Base-by-base conservation (phyloP, 2,797 vertebrate genomes). In the Manis crassicaudata region DNA sequence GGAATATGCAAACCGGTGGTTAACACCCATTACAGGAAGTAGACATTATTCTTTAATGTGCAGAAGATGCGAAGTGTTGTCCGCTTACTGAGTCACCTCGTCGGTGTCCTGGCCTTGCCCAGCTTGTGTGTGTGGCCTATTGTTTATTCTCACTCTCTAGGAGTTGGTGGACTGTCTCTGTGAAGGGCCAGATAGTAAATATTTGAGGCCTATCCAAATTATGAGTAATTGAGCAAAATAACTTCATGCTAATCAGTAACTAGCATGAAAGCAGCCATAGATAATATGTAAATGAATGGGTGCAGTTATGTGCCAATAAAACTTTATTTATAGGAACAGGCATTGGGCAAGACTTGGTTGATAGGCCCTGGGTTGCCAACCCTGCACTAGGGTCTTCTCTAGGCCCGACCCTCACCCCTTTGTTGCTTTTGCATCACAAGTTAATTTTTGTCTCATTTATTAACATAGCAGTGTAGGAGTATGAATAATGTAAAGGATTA, bases 211-310 rank as follows among this genome's bases (percentile, higher is more conserved):
- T 37, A 75, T n/a, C 46, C 11, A 76, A 5, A 2, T 32, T 3
- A 29, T 0, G 40, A 35, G 5, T 17, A 16, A 16, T 10, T 9
- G 46, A 32, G 35, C 32, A 5, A 67, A 16, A 7, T 23, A 27
- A 4, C 35, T 27, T 8, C 46, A 1, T 23, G 46, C 52, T 65
- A 0, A 20, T 67, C n/a, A 20, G 0, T 17, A 6, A n/a, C 25
- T 13, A 13, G 52, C 52, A 4, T 4, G 52, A 13, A 77, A 23
- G 87, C 4, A n/a, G 40, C 27, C 56, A 0, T 12, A 6, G 58
- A 10, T 20, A 1, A 0, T 7, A 18, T 1, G 2, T 17, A 0
- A 10, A 12, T 29, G 9, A 16, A 4, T 14, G 7, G 3, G 5
- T 0, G 0, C 21, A 40, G 60, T 81, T 27, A 2, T 46, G 56